Evolutionary conservation across 2,797 vertebrate genomes (phyloP).

Genomic region (Lophius americanus): DNA sequence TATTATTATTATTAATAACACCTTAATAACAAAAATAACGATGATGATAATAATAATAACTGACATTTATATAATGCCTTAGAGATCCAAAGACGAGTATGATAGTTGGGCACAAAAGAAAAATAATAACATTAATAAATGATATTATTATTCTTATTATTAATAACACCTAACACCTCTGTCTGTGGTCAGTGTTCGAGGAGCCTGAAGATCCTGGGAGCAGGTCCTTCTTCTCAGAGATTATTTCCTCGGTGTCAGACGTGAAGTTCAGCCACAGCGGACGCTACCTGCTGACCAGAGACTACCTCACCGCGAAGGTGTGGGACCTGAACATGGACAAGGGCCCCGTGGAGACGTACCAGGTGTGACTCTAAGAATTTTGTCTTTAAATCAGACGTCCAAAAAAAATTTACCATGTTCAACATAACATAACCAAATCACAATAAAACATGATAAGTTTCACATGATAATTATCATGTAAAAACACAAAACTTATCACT

Average conservation of each 20-base stretch:
- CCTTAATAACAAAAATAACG: too few relatives aligned
- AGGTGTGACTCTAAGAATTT: slow-evolving; percentile 79
- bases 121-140: too few relatives aligned
- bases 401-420: too few relatives aligned
- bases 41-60: too few relatives aligned
- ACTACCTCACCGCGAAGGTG: slow-evolving; percentile 99
- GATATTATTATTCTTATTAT: too few relatives aligned
- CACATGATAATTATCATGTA: not conserved
- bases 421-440: too few relatives aligned
- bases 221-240: slow-evolving; percentile 98
- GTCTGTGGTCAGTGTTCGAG: slow-evolving; percentile 88
- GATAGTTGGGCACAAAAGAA: too few relatives aligned
- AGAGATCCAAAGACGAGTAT: too few relatives aligned
- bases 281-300: slow-evolving; percentile 96
- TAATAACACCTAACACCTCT: not conserved
- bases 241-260: slow-evolving; percentile 98
- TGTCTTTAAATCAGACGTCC: too few relatives aligned
- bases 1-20: too few relatives aligned
- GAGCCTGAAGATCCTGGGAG: slow-evolving; percentile 97
- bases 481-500: not conserved
- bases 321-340: slow-evolving; percentile 99
- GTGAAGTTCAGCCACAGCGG: slow-evolving; percentile 99
- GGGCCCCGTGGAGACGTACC: slow-evolving; percentile 96
- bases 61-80: not conserved
- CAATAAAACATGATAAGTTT: too few relatives aligned